Evolutionary conservation across 2,113 vertebrate species (phyloP).

Genomic region (Thermophis baileyi): DNA sequence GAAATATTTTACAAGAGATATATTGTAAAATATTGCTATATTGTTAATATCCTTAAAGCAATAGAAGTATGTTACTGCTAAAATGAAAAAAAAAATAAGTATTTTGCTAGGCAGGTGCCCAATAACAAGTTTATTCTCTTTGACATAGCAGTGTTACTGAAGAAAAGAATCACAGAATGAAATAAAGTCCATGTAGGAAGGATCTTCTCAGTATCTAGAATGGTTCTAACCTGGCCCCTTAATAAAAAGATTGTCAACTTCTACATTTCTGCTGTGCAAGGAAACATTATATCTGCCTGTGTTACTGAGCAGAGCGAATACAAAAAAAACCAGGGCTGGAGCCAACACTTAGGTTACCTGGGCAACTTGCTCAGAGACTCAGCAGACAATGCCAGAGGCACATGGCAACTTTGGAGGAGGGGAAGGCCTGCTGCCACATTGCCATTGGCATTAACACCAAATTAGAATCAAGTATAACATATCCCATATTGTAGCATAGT

Average conservation of each 20-base stretch:
- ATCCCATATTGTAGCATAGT: not conserved
- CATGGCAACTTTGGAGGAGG: not conserved
- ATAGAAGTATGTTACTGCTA: conserved; percentile 14
- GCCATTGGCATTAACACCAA: not conserved
- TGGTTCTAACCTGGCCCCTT: not conserved
- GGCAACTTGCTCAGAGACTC: not conserved
- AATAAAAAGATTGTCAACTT: not conserved
- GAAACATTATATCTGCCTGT: conserved; percentile 30
- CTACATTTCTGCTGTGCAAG: conserved; percentile 16
- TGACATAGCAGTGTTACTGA: not conserved
- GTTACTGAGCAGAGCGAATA: not conserved
- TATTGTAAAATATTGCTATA: not conserved
- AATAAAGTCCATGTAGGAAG: not conserved
- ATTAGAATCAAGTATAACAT: not conserved
- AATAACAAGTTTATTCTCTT: not conserved
- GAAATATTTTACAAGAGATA: conserved; percentile 22
- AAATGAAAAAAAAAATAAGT: not conserved
- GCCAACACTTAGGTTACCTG: not conserved
- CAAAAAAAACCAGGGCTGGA: not conserved
- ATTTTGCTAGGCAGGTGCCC: not conserved
- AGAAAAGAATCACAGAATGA: not conserved
- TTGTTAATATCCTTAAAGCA: conserved; percentile 19
- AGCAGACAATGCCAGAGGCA: not conserved
- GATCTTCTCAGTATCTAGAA: not conserved
- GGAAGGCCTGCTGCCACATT: not conserved